Evolutionary conservation across 2,113 vertebrate genomes (phyloP), one percentile per base, ranked within the genome.

Genomic region (Nestor notabilis): DNA sequence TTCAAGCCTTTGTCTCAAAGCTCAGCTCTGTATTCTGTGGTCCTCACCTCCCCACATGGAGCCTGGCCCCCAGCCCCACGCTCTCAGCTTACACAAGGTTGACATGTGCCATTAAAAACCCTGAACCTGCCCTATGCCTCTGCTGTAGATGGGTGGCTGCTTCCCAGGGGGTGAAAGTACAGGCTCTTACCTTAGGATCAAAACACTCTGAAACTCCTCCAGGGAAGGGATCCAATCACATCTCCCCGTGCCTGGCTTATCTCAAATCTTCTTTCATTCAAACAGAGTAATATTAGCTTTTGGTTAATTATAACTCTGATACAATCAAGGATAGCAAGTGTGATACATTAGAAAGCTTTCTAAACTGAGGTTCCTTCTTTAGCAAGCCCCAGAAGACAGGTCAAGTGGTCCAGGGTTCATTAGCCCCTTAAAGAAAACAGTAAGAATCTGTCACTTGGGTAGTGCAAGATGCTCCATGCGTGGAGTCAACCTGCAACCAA

Each of bases 1-100:
- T 10, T 3, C 19, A 5, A 3, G 35, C 44, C 35, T 49, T 4
- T 1, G 2, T 5, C 47, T 17, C 65, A 11, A 7, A 10, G 24
- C 0, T 12, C 85, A 77, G 79, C 69, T 17, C 55, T 2, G 5
- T 5, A 0, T 8, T 37, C 66, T 12, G 6, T 27, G 3, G 0
- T 0, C 8, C 13, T 31, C 18, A 2, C 15, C 28, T 37, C 55
- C 27, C 3, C 14, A 15, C 60, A 39, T 4, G 3, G 56, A 24
- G 33, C 33, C 56, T 58, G 21, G 33, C 21, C 60, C 35, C 37
- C 24, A 39, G n/a, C 60, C 24, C 24, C n/a, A 37, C 1, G 15
- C 7, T 14, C 74, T 3, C 37, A 1, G 44, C 35, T 35, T 5
- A 16, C 5, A 0, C 53, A 6, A 0, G 0, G 2, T 0, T 3